Evolutionary conservation across 2,113 vertebrate species (phyloP).

Genomic region (Prietella phreatophila): DNA sequence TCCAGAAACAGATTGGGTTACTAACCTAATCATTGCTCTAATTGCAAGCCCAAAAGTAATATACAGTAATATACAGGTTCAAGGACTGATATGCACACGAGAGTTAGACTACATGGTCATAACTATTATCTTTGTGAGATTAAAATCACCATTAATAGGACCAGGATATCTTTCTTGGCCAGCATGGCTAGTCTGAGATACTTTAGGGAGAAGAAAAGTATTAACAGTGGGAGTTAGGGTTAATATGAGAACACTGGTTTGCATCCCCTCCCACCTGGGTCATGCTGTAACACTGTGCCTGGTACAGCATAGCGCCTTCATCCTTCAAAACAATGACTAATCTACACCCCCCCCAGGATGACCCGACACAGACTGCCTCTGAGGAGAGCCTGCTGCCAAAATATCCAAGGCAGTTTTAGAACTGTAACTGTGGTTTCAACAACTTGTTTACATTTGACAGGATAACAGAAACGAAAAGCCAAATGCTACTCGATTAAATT

Average conservation of each 20-base stretch:
- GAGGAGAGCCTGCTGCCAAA: slow-evolving; percentile 35
- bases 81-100: neutral
- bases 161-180: neutral
- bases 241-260: slow-evolving; percentile 38
- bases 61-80: neutral
- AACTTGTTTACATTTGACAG: neutral
- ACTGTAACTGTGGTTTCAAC: slow-evolving; percentile 8
- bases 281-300: slow-evolving; percentile 49
- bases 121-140: neutral
- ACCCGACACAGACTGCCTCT: slow-evolving; percentile 29
- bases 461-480: neutral
- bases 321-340: slow-evolving; percentile 52
- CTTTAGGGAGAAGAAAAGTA: neutral
- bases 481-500: neutral
- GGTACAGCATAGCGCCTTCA: slow-evolving; percentile 45
- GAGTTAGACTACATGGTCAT: neutral
- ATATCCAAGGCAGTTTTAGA: slow-evolving; percentile 13
- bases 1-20: neutral
- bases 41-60: neutral
- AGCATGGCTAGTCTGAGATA: neutral
- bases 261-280: slow-evolving; percentile 44
- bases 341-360: slow-evolving; percentile 34
- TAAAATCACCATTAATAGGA: neutral
- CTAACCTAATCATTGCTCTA: neutral
- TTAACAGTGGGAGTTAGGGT: slow-evolving; percentile 6